Evolutionary conservation across 2,888 invertebrate species (phyloP).

Genomic region (Acleris emargana): DNA sequence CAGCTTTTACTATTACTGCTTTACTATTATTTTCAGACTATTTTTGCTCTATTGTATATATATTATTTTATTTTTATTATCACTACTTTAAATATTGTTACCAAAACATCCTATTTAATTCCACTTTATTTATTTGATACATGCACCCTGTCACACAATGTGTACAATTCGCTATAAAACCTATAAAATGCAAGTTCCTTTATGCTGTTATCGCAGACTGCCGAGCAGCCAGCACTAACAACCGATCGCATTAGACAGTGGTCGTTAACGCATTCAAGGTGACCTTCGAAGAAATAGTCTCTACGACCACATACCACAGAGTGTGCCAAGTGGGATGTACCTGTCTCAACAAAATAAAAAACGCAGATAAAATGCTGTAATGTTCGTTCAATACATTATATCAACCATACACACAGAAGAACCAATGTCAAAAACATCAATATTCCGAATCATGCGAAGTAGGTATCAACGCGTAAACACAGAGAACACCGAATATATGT

Average conservation of each 20-base stretch:
- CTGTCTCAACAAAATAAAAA: constrained; percentile 65
- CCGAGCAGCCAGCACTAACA: constrained; percentile 49
- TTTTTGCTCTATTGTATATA: constrained; percentile 19
- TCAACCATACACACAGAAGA: constrained; percentile 60
- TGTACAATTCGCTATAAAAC: constrained; percentile 47
- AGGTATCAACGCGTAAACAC: constrained; percentile 76
- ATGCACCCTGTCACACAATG: constrained; percentile 83
- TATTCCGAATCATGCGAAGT: constrained; percentile 77
- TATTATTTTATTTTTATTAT: constrained; percentile 26
- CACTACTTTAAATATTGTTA: constrained; percentile 47
- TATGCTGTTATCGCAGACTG: constrained; percentile 41
- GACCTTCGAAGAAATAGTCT: constrained; percentile 57
- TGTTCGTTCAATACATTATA: constrained; percentile 59
- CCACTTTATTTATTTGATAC: constrained; percentile 66
- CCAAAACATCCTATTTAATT: constrained; percentile 50
- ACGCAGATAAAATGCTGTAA: constrained; percentile 59
- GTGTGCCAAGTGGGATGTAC: constrained; percentile 81
- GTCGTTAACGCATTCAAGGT: constrained; percentile 45
- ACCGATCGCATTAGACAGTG: constrained; percentile 50
- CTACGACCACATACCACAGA: constrained; percentile 69
- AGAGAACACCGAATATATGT: constrained; percentile 71
- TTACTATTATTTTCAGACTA: not conserved
- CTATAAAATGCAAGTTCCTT: constrained; percentile 50
- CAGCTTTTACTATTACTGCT: not conserved
- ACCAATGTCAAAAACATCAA: constrained; percentile 61